Evolutionary conservation across 2,797 vertebrate species (phyloP).

Genomic region (Arnoldichthys spilopterus): DNA sequence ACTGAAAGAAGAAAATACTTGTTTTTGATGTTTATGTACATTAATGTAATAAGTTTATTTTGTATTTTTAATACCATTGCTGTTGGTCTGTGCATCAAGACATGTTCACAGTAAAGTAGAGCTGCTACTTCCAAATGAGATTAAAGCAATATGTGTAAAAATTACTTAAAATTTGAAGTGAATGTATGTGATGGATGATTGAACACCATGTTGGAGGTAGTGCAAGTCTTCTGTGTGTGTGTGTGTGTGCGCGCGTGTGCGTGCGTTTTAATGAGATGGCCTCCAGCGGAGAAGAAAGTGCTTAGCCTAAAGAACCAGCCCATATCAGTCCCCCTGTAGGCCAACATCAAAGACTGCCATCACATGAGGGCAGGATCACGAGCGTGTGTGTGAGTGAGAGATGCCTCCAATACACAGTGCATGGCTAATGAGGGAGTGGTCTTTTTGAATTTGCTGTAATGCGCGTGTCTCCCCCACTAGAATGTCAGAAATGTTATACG

Average conservation of each 20-base stretch:
- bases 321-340: slow-evolving; percentile 20
- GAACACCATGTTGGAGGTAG: neutral
- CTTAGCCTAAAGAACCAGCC: slow-evolving; percentile 41
- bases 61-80: neutral
- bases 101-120: neutral
- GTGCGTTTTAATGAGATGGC: slow-evolving; percentile 48
- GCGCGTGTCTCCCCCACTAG: neutral
- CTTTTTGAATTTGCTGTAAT: neutral
- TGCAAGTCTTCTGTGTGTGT: neutral
- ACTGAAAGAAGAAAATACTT: neutral
- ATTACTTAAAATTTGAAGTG: too few species aligned
- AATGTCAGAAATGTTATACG: neutral
- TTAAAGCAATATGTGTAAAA: too few species aligned
- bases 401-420: slow-evolving; percentile 1
- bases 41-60: neutral
- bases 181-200: too few species aligned
- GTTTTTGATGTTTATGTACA: neutral
- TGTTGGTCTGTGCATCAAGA: neutral
- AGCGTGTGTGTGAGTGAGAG: slow-evolving; percentile 4
- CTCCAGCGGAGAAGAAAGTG: slow-evolving; percentile 44
- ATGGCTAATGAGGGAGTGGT: neutral
- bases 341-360: slow-evolving; percentile 42
- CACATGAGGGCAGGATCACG: slow-evolving; percentile 10
- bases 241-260: neutral
- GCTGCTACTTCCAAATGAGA: neutral